These are phyloP conservation scores for Mastomys natalensis DNA, from an alignment of 2,113 vertebrate species.

Conservation along the genomic window DNA sequence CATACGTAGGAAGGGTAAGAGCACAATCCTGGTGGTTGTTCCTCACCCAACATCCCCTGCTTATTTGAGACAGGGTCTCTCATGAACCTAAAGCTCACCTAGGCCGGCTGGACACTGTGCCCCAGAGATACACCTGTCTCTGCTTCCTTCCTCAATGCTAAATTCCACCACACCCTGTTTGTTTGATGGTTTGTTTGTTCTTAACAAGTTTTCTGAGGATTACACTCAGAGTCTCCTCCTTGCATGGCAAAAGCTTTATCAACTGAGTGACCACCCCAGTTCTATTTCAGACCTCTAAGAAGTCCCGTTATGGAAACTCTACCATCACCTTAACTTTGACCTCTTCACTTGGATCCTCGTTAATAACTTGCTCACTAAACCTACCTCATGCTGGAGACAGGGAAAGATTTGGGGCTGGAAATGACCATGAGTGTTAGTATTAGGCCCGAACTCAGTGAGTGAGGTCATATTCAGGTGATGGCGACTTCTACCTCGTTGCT, in stretches of 20 bases:
- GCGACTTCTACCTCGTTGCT: too few species aligned
- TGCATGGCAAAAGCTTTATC: too few species aligned
- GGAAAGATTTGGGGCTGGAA: not conserved
- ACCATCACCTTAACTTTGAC: not conserved
- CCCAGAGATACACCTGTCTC: too few species aligned
- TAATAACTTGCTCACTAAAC: not conserved
- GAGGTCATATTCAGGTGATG: too few species aligned
- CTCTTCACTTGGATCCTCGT: not conserved
- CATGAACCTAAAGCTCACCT: too few species aligned
- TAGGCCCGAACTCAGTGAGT: too few species aligned
- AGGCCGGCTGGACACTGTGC: not conserved
- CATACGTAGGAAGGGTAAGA: not conserved
- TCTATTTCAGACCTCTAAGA: not conserved
- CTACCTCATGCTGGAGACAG: too few species aligned
- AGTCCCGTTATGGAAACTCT: not conserved
- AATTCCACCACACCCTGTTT: not conserved
- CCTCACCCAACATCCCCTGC: not conserved
- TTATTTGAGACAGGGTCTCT: not conserved
- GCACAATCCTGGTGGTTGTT: not conserved
- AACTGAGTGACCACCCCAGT: not conserved
- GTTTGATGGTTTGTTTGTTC: not conserved
- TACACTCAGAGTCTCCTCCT: not conserved
- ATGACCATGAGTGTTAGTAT: too few species aligned
- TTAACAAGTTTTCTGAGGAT: not conserved
- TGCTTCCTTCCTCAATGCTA: not conserved